Percentiles rank a stretch among this genome's conserved stretches.
These are phyloP conservation scores for Aratinga solstitialis DNA, from an alignment of 2,797 vertebrate species.

Conservation along the genomic window DNA sequence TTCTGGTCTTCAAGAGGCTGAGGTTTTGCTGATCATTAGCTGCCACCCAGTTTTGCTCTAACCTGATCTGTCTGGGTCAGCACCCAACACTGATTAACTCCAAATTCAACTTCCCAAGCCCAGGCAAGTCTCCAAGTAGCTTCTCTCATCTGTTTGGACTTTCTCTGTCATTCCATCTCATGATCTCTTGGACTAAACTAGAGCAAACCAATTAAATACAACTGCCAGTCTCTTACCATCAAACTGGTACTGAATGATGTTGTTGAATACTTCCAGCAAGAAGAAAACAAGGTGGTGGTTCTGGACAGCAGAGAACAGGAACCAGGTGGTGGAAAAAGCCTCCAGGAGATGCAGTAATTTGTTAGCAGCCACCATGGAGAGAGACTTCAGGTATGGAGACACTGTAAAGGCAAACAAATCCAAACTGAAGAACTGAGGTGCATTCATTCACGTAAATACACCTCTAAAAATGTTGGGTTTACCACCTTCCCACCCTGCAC, in stretches of 20 bases:
- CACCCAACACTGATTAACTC: background rate
- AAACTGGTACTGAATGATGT: slow-evolving; percentile 99
- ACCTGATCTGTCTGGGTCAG: background rate
- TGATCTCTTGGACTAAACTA: background rate
- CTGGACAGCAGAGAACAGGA: slow-evolving; percentile 91
- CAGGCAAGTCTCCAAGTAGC: background rate
- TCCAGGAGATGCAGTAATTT: slow-evolving; percentile 96
- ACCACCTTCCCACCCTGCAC: background rate
- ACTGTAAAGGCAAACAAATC: slow-evolving; percentile 75
- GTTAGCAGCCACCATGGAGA: slow-evolving; percentile 98
- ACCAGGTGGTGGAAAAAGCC: slow-evolving; percentile 97
- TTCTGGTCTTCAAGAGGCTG: background rate
- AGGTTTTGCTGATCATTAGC: background rate
- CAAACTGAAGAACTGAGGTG: background rate
- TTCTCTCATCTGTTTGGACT: background rate
- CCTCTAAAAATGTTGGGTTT: background rate
- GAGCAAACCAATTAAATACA: background rate
- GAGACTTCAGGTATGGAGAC: slow-evolving; percentile 96
- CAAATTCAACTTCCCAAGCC: background rate
- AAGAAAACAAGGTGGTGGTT: slow-evolving; percentile 98
- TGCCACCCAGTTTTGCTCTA: background rate
- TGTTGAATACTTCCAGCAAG: slow-evolving; percentile 96
- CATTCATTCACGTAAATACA: background rate
- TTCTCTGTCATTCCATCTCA: background rate
- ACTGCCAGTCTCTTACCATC: slow-evolving; percentile 82